Evolutionary conservation across 2,888 invertebrate species (phyloP), one percentile per base, ranked within the genome.

Genomic region (Ichneumon xanthorius): DNA sequence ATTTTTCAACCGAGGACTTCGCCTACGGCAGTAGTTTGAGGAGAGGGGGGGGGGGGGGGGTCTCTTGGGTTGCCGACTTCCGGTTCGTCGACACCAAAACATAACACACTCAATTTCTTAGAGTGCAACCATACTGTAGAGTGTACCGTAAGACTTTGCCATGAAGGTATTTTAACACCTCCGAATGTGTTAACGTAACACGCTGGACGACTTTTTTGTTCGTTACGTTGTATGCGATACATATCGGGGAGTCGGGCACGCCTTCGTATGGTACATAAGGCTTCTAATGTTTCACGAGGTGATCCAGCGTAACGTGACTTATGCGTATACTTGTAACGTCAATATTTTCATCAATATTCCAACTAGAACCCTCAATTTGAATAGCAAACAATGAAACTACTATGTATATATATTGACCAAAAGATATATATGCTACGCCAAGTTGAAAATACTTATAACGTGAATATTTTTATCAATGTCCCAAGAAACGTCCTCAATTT

Each of bases 1-100:
- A 19, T 40, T 40, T 67, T 22, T 67, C 65, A 67, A 75, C 58
- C 58, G 75, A 75, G 40, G 75, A 75, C 75, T 22, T 75, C 75
- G 75, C 61, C 75, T 37, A 61, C 67, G 77, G n/a, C 30, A 11
- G 45, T 22, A 30, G n/a, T 71, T 71, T 4, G 45, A 6, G 33
- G 30, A 26, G 45, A 11, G 30, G 4, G 26, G 58, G 58, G 1
- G 26, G 16, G 5, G n/a, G 6, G 6, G 61, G n/a, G 61, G 61
- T 2, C 16, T 61, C 67, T 37, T 26, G 73, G 53, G 67, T 81
- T 33, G 68, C 19, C 67, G 55, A 67, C 53, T 63, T 76, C 53
- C 70, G 53, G 53, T 50, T 50, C 70, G 53, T 33, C 50, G 50
- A 71, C 50, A 53, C 53, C 50, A 30, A 71, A 71, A 33, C 53